phyloP scores from a whole-genome alignment of 1,140 invertebrate genomes.

The Aphelenchoides fujianensis region DNA sequence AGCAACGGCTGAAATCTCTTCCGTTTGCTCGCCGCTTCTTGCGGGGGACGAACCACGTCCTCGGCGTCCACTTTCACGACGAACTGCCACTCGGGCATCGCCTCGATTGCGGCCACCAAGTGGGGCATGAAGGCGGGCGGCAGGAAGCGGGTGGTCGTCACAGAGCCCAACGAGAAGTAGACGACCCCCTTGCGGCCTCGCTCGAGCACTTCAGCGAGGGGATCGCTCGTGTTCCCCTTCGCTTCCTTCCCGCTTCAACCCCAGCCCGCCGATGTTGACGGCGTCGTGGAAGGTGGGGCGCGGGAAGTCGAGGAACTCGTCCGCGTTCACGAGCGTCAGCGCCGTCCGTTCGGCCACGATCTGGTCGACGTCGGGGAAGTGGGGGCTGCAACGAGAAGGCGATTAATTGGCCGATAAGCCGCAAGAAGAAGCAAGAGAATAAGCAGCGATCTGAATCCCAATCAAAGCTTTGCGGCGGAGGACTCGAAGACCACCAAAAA shows the following conservation, averaged over 20 bases:
- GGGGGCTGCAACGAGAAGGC: too few relatives aligned
- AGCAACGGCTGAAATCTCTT: neutral
- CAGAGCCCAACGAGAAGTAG: constrained; percentile 16
- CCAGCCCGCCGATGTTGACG: constrained; percentile 29
- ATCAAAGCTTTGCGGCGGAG: too few relatives aligned
- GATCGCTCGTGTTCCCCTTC: neutral
- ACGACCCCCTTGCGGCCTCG: neutral
- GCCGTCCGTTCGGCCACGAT: constrained; percentile 6
- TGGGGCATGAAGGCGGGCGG: neutral
- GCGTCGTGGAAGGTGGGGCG: constrained; percentile 24
- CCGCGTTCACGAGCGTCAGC: constrained; percentile 10
- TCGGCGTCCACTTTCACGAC: constrained; percentile 10
- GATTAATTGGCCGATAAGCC: too few relatives aligned
- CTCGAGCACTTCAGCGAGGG: neutral
- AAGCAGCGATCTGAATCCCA: neutral
- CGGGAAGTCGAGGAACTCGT: constrained; percentile 31
- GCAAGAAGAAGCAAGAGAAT: too few relatives aligned
- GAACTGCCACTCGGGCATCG: neutral
- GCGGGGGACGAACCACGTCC: too few relatives aligned
- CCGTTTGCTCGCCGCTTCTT: too few relatives aligned
- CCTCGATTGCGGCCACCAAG: neutral
- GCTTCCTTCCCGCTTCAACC: neutral
- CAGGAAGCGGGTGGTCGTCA: constrained; percentile 3
- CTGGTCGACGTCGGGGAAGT: constrained; percentile 21
- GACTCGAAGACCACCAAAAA: too few relatives aligned